Conservation (phyloP, 1,140 invertebrate species). For the Drosophila sucinea region DNA sequence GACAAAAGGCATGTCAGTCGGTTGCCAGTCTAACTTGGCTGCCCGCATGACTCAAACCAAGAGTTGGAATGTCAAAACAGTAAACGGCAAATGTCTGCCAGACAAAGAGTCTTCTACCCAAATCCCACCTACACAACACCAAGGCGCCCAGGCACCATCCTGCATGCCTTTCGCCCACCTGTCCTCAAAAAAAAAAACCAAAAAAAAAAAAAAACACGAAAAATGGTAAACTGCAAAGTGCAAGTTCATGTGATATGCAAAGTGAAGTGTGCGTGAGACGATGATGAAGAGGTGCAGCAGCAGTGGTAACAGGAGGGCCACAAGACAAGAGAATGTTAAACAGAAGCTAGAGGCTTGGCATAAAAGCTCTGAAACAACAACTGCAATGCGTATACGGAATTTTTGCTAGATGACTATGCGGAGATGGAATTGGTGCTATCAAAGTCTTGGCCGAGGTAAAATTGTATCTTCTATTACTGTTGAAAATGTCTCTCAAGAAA, state of each 20-base stretch:
- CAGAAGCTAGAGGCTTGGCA: constrained; percentile 14
- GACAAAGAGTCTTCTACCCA: constrained; percentile 50
- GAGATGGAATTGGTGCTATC: neutral
- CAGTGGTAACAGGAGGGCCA: constrained; percentile 10
- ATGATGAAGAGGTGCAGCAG: constrained; percentile 6
- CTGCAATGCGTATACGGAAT: constrained; percentile 10
- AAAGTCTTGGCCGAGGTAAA: neutral
- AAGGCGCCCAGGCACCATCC: constrained; percentile 14
- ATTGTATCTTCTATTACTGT: too few relatives aligned
- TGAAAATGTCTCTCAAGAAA: too few relatives aligned
- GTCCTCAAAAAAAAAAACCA: constrained; percentile 13
- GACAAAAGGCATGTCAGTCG: constrained; percentile 63
- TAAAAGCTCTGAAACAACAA: constrained; percentile 16
- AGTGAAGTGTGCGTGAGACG: constrained; percentile 53
- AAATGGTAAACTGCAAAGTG: constrained; percentile 64
- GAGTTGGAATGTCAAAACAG: constrained; percentile 71
- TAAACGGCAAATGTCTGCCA: constrained; percentile 73
- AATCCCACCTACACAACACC: neutral
- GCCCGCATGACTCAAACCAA: constrained; percentile 19
- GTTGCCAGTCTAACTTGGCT: constrained; percentile 48
- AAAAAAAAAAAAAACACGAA: constrained; percentile 24
- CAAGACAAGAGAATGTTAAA: constrained; percentile 12
- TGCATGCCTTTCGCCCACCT: constrained; percentile 29
- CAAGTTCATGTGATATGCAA: constrained; percentile 78
- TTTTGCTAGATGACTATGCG: neutral